A percentile compares a stretch with the other conserved stretches of the same genome.
phyloP scores from a whole-genome alignment of 2,113 vertebrate species.

The Corythoichthys haematopterus region DNA sequence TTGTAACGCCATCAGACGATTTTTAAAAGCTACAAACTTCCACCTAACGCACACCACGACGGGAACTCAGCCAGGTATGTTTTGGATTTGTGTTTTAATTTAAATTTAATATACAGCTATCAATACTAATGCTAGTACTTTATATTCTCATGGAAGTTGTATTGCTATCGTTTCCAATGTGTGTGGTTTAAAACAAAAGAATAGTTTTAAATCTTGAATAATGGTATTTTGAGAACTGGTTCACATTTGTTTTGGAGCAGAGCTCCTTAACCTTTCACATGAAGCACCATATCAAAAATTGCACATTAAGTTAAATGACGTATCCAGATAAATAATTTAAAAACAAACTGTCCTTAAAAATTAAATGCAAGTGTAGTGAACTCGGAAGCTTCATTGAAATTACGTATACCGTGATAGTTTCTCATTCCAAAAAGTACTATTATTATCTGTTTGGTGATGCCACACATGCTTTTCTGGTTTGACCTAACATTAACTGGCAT shows the following conservation, averaged over 20 bases:
- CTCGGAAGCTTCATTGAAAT: neutral
- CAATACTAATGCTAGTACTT: neutral
- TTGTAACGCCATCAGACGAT: neutral
- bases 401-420: neutral
- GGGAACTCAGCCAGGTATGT: conserved; percentile 1
- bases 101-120: neutral
- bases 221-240: too few species aligned
- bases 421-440: neutral
- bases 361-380: neutral
- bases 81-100: neutral
- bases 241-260: too few species aligned
- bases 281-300: too few species aligned
- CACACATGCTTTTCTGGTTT: neutral
- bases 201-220: too few species aligned
- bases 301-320: too few species aligned
- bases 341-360: too few species aligned
- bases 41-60: neutral
- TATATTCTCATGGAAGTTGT: neutral
- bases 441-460: neutral
- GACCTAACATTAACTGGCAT: neutral
- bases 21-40: conserved; percentile 2
- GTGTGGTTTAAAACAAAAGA: too few species aligned
- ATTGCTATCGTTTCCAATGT: too few species aligned
- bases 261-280: too few species aligned
- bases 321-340: too few species aligned